Evolutionary conservation across 2,888 invertebrate genomes (phyloP).

Genomic region (Patella depressa): DNA sequence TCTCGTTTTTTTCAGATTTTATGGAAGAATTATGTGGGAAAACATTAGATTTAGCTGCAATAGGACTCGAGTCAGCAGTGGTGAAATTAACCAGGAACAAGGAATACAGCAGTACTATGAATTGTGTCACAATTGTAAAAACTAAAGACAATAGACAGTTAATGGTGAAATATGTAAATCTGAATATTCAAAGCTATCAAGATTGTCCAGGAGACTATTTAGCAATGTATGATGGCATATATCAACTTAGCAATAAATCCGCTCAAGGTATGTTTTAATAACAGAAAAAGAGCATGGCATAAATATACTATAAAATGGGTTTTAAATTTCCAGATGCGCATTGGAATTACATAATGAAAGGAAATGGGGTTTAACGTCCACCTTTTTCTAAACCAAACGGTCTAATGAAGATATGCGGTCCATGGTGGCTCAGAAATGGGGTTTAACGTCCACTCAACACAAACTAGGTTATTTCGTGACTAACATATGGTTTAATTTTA

Average conservation of each 20-base stretch:
- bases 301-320: no score
- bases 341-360: no score
- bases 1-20: background rate
- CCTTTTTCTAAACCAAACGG: no score
- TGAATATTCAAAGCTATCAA: background rate
- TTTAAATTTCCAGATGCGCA: no score
- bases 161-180: background rate
- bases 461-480: no score
- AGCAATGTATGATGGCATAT: background rate
- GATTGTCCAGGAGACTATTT: background rate
- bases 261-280: background rate
- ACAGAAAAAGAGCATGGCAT: no score
- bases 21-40: slow-evolving; percentile 1
- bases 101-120: background rate
- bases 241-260: background rate
- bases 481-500: no score
- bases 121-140: background rate
- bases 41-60: background rate
- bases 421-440: no score
- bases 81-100: background rate
- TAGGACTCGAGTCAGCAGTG: background rate
- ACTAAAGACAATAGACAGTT: background rate
- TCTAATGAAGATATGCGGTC: no score
- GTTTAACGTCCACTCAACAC: no score
- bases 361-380: no score